Conservation (phyloP, 2,888 invertebrate species). For the Ichneumoninae sp. region DNA sequence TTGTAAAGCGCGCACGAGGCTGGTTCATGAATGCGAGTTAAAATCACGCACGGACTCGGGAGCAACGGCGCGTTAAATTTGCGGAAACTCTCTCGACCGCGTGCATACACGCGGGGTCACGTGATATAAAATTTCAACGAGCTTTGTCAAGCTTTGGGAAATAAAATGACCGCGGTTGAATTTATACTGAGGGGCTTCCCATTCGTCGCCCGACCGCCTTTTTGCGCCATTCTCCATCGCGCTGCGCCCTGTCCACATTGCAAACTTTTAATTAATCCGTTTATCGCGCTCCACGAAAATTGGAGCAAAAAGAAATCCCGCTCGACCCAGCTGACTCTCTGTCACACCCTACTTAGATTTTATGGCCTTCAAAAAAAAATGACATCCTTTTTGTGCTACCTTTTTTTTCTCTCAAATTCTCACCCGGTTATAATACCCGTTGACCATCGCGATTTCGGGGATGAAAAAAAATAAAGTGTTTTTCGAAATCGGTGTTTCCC, state of each 20-base stretch:
- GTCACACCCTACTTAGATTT: slow-evolving; percentile 22
- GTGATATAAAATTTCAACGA: slow-evolving; percentile 65
- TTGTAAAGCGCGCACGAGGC: not conserved
- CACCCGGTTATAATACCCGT: slow-evolving; percentile 38
- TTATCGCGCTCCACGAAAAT: slow-evolving; percentile 57
- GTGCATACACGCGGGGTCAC: slow-evolving; percentile 28
- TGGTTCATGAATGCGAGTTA: not conserved
- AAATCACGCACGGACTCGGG: not conserved
- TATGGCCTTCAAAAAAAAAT: slow-evolving; percentile 25
- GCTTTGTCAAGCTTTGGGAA: slow-evolving; percentile 39
- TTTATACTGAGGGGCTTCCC: slow-evolving; percentile 30
- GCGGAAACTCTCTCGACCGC: slow-evolving; percentile 32
- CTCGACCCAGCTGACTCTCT: slow-evolving; percentile 55
- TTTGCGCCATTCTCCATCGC: slow-evolving; percentile 32
- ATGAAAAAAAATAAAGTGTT: slow-evolving; percentile 46
- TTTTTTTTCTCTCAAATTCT: slow-evolving; percentile 27
- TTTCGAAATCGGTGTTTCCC: slow-evolving; percentile 64
- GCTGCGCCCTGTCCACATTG: slow-evolving; percentile 25
- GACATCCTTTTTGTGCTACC: slow-evolving; percentile 21
- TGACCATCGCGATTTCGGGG: slow-evolving; percentile 52
- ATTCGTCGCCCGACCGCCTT: slow-evolving; percentile 23
- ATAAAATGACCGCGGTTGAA: slow-evolving; percentile 17
- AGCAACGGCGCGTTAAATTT: not conserved
- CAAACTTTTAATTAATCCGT: slow-evolving; percentile 66
- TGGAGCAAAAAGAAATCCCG: slow-evolving; percentile 16